Percentiles rank a stretch among this genome's conserved stretches.
Evolutionary conservation across 2,888 invertebrate genomes (phyloP).

Genomic region (Holacanthella duospinosa): DNA sequence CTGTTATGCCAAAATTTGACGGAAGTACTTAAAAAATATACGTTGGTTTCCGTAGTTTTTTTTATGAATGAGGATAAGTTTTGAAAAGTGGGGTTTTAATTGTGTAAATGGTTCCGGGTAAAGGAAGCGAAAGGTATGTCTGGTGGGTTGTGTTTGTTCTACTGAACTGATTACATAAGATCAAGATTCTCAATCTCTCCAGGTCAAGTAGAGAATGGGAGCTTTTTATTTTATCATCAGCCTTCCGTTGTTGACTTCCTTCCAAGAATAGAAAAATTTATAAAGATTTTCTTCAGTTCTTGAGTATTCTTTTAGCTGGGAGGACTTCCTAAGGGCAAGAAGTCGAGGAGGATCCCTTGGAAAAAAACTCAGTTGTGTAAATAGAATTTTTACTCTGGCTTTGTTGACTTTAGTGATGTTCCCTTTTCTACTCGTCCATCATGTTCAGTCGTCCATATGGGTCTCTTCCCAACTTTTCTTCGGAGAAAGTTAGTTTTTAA

Average conservation of each 20-base stretch:
- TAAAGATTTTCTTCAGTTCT: background rate
- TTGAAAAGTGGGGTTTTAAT: background rate
- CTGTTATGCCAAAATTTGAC: too few species aligned
- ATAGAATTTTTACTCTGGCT: background rate
- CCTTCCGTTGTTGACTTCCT: background rate
- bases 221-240: conserved; percentile 3
- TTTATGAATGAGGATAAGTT: background rate
- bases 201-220: background rate
- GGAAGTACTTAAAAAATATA: too few species aligned
- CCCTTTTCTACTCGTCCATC: background rate
- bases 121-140: too few species aligned
- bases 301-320: background rate
- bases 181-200: conserved; percentile 2
- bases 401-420: conserved; percentile 1
- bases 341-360: background rate
- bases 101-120: background rate
- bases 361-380: conserved; percentile 5
- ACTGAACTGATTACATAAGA: conserved; percentile 2
- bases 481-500: background rate
- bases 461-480: background rate
- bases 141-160: conserved; percentile 1
- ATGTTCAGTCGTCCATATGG: background rate
- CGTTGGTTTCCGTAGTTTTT: background rate
- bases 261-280: too few species aligned
- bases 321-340: background rate